Evolutionary conservation across 2,113 vertebrate genomes (phyloP).

Genomic region (Archocentrus centrarchus): DNA sequence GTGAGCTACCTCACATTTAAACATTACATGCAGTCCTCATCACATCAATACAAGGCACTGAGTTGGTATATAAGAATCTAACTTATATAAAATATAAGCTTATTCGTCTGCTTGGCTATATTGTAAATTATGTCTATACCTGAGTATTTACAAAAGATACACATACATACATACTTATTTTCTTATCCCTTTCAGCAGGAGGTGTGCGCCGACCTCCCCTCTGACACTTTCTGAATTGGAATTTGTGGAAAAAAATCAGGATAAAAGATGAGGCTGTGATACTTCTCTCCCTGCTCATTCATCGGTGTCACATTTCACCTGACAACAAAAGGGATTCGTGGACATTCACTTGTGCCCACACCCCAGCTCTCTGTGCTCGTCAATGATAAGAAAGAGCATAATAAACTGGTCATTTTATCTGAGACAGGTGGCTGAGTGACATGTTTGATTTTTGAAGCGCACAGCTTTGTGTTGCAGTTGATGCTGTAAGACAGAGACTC

Average conservation of each 20-base stretch:
- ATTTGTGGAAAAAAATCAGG: conserved; percentile 9
- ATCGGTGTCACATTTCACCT: conserved; percentile 58
- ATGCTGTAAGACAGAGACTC: conserved; percentile 18
- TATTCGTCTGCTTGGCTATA: not conserved
- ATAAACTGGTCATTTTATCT: conserved; percentile 54
- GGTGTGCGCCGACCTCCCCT: conserved; percentile 20
- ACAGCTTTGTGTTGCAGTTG: conserved; percentile 16
- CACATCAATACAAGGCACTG: not conserved
- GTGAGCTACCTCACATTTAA: not conserved
- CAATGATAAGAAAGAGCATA: conserved; percentile 41
- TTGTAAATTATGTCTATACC: not conserved
- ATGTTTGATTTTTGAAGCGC: conserved; percentile 32
- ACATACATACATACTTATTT: not conserved
- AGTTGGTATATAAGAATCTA: not conserved
- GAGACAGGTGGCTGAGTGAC: conserved; percentile 36
- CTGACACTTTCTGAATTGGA: conserved; percentile 33
- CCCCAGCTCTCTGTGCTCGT: conserved; percentile 24
- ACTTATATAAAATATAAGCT: not conserved
- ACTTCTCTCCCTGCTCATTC: conserved; percentile 41
- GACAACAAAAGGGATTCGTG: conserved; percentile 47
- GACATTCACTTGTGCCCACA: conserved; percentile 46
- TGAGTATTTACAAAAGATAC: not conserved
- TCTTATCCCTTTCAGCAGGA: not conserved
- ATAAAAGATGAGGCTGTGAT: conserved; percentile 36
- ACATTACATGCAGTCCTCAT: not conserved